Base-by-base conservation (phyloP, 2,113 vertebrate genomes). In the Pan paniscus region DNA sequence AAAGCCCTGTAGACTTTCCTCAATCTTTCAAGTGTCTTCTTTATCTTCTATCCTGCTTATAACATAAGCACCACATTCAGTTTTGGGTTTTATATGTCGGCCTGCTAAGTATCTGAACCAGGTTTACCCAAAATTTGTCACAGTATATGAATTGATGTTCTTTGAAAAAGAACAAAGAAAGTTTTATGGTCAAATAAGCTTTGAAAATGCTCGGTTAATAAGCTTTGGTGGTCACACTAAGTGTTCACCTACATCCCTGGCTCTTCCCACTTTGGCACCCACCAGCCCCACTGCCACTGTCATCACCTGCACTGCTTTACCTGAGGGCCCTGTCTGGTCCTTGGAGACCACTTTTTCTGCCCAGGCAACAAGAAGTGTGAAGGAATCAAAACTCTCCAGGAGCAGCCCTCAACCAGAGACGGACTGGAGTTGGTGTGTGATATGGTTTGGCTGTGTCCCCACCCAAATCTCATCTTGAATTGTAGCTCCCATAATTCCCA, bases 231-330 rank as follows among this genome's bases (percentile, higher is more conserved):
- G 6, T 32, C 2, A 2, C 25, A 4, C 4, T 59, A 18, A 30
- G 35, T 2, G 3, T 80, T 14, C n/a, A 13, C 16, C 6, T 23
- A 4, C 3, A 0, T 23, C 6, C 6, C 20, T n/a, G 11, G 1
- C 35, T 78, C 32, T 11, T n/a, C 9, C 11, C 8, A 17, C 35
- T 68, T 30, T 72, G 17, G 30, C 0, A 2, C 23, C 8, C 0
- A 0, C 4, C 5, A 10, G 11, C 12, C 22, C 73, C 11, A 1
- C 4, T 22, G 13, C 12, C 50, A 25, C 0, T 1, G 5, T n/a
- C 10, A 8, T 57, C 25, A 8, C 61, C 25, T 27, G 9, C 5
- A 30, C 20, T 57, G 72, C 72, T 81, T 40, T 73, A n/a, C 35
- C 67, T 16, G 14, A 20, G 25, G 59, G 5, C n/a, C 61, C 55